Evolutionary conservation across 1,140 invertebrate species (phyloP).

Genomic region (Thaumetopoea pityocampa): DNA sequence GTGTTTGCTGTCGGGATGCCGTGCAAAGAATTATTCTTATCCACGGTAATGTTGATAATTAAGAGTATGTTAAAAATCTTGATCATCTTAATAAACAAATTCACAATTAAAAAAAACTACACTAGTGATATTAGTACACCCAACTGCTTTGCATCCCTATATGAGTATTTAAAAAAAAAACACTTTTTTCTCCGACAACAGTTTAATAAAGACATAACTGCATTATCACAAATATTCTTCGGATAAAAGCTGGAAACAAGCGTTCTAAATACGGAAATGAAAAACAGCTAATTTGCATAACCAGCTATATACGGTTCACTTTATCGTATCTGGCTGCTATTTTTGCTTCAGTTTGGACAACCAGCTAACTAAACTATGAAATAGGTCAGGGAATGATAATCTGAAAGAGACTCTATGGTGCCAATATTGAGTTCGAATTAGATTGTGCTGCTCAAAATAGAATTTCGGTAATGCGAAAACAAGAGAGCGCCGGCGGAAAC

Average conservation of each 20-base stretch:
- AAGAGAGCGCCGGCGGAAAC: constrained; percentile 23
- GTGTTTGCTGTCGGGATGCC: too few relatives aligned
- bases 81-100: too few relatives aligned
- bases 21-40: too few relatives aligned
- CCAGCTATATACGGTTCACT: constrained; percentile 2
- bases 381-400: neutral
- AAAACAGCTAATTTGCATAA: constrained; percentile 2
- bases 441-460: constrained; percentile 3
- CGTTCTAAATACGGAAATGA: constrained; percentile 1
- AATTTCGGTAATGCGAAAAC: constrained; percentile 27
- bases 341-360: constrained; percentile 9
- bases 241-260: neutral
- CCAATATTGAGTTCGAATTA: constrained; percentile 9
- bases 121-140: too few relatives aligned
- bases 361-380: constrained; percentile 6
- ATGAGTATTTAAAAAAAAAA: too few relatives aligned
- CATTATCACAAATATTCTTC: neutral
- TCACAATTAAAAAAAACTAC: too few relatives aligned
- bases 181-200: too few relatives aligned
- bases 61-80: too few relatives aligned
- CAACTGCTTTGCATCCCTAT: too few relatives aligned
- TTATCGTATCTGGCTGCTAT: constrained; percentile 13
- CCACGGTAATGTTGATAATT: too few relatives aligned
- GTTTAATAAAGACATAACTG: too few relatives aligned
- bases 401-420: constrained; percentile 1